Conservation (phyloP, 2,888 invertebrate species). For the Epistrophella euchroma region DNA sequence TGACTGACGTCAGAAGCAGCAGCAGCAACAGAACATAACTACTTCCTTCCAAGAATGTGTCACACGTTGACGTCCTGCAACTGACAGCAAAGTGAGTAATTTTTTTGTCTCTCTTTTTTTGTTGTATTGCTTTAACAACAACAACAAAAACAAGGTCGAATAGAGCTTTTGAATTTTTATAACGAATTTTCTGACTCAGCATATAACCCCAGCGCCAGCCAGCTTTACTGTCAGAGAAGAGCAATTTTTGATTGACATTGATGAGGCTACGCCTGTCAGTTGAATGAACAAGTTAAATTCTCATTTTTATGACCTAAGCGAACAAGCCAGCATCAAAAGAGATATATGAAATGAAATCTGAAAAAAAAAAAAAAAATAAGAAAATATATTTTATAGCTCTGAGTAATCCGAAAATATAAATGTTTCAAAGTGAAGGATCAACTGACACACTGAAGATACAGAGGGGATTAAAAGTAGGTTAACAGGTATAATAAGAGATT, state of each 20-base stretch:
- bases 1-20: conserved; percentile 64
- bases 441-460: background rate
- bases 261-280: conserved; percentile 70
- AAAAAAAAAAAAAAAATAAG: conserved; percentile 42
- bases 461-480: conserved; percentile 21
- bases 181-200: conserved; percentile 62
- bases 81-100: conserved; percentile 68
- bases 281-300: conserved; percentile 51
- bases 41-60: conserved; percentile 75
- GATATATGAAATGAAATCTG: conserved; percentile 45
- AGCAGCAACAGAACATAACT: conserved; percentile 64
- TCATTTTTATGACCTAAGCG: conserved; percentile 58
- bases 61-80: conserved; percentile 73
- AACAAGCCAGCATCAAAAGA: background rate
- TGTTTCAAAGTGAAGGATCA: background rate
- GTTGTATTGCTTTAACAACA: background rate
- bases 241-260: conserved; percentile 70
- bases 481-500: background rate
- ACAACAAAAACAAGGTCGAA: conserved; percentile 8
- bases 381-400: conserved; percentile 40
- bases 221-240: conserved; percentile 15
- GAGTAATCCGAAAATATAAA: conserved; percentile 42
- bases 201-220: background rate
- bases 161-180: conserved; percentile 58
- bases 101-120: conserved; percentile 22